These are phyloP conservation scores for Nycticryphes semicollaris DNA, from an alignment of 2,113 vertebrate genomes.

Conservation along the genomic window DNA sequence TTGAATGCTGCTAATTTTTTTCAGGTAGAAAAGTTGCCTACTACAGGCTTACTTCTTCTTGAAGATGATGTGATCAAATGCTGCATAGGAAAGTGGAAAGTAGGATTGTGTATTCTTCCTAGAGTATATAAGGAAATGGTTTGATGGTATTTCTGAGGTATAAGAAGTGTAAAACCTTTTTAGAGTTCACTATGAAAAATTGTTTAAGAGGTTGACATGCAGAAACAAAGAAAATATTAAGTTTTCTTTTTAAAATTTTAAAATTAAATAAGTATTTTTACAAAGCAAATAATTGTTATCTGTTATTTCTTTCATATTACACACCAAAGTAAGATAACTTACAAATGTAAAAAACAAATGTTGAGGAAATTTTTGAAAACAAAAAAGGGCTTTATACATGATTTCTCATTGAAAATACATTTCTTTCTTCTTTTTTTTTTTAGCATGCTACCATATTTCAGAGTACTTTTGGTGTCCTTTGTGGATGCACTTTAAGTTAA, in stretches of 20 bases:
- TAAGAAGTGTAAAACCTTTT: neutral
- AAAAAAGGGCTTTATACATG: neutral
- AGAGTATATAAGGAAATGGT: fast-evolving
- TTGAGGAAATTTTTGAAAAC: neutral
- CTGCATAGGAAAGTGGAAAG: neutral
- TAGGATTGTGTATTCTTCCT: neutral
- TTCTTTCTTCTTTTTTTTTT: neutral
- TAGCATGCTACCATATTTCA: neutral
- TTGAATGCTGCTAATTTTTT: neutral
- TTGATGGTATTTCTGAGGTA: neutral
- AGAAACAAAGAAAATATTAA: neutral
- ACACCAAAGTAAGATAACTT: neutral
- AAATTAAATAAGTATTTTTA: neutral
- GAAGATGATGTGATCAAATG: neutral
- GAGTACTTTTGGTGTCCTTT: neutral
- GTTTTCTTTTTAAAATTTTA: neutral
- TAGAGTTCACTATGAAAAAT: neutral
- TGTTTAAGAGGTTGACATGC: neutral
- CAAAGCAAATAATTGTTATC: neutral
- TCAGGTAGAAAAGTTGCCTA: neutral
- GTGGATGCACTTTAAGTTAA: neutral
- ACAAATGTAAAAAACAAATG: neutral
- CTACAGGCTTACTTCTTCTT: neutral
- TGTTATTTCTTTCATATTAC: neutral
- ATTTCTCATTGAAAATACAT: neutral